phyloP scores from a whole-genome alignment of 2,797 vertebrate genomes.

The Trematomus bernacchii region DNA sequence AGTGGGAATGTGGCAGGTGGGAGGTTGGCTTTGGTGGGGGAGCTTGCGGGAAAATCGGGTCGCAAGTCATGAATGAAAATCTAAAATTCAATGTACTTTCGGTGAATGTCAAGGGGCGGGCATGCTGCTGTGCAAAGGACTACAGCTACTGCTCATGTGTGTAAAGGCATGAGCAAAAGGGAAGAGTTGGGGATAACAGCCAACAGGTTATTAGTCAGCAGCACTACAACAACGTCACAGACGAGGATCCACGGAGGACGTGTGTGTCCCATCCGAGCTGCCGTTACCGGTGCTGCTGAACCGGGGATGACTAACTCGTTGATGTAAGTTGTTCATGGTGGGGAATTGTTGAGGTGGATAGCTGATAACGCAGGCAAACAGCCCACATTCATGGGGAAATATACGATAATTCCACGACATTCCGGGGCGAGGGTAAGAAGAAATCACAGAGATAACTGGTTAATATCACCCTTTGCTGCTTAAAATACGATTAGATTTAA shows the following conservation, averaged over 20 bases:
- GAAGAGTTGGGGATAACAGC: conserved; percentile 68
- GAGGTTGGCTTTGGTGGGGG: conserved; percentile 55
- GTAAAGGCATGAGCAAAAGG: conserved; percentile 59
- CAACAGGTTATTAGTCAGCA: conserved; percentile 84
- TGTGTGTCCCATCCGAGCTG: conserved; percentile 73
- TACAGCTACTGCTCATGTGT: conserved; percentile 41
- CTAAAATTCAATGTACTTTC: conserved; percentile 34
- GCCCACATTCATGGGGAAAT: conserved; percentile 32
- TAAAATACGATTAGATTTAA: neutral
- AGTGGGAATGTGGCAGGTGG: conserved; percentile 78
- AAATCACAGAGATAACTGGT: neutral
- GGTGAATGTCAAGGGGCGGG: conserved; percentile 67
- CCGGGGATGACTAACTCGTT: conserved; percentile 81
- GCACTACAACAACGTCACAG: conserved; percentile 82
- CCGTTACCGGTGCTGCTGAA: conserved; percentile 68
- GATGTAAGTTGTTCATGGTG: conserved; percentile 61
- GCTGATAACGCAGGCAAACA: conserved; percentile 44
- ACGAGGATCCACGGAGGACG: conserved; percentile 79
- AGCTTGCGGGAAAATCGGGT: conserved; percentile 40
- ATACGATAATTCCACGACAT: neutral
- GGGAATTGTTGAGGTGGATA: conserved; percentile 54
- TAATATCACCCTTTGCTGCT: neutral
- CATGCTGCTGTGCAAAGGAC: conserved; percentile 52
- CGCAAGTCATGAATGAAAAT: conserved; percentile 58
- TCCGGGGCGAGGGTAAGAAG: neutral